Base-by-base conservation (phyloP, 2,797 vertebrate species). In the Lutjanus argentimaculatus region DNA sequence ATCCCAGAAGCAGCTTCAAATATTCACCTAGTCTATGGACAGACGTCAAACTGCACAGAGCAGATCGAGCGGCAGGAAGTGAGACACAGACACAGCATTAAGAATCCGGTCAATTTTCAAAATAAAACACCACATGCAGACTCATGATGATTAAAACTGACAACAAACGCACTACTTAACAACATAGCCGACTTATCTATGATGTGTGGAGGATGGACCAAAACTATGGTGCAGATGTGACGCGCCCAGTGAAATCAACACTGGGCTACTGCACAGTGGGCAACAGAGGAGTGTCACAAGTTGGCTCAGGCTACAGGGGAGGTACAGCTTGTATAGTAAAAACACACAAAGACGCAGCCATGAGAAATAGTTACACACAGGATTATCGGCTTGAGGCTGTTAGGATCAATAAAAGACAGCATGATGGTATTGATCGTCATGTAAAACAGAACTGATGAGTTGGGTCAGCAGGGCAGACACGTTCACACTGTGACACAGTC, bases 391-490 rank as follows among this genome's bases (percentile, higher is more conserved):
- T 67, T 7, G 0, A 57, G 17, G 48, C 22, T 43, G 6, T 25
- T 19, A 2, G 46, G 22, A 67, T 81, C 66, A 64, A 82, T 79
- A 67, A 25, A 79, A 10, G 62, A 48, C 63, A 53, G 30, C 0
- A 17, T 51, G 30, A 51, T 66, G 0, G 1, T 73, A 55, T 84
- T 70, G 69, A 78, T 76, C 45, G 1, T 16, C 3, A 48, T 77
- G 63, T 79, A 70, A 67, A 84, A 74, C 53, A 72, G 45, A 70
- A 2, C 21, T 55, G 25, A 52, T 74, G 14, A 22, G 25, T 64
- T 62, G 22, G 14, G 77, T 82, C 43, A 75, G n/a, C 13, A 5
- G n/a, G 7, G 62, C 42, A 40, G 56, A 68, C 36, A n/a, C 14
- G 14, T 63, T 79, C 22, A 53, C 36, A 2, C 6, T 58, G 22